Percentiles rank a stretch among this genome's conserved stretches.
phyloP scores from a whole-genome alignment of 1,140 invertebrate species.

The Macrosteles quadrilineatus region DNA sequence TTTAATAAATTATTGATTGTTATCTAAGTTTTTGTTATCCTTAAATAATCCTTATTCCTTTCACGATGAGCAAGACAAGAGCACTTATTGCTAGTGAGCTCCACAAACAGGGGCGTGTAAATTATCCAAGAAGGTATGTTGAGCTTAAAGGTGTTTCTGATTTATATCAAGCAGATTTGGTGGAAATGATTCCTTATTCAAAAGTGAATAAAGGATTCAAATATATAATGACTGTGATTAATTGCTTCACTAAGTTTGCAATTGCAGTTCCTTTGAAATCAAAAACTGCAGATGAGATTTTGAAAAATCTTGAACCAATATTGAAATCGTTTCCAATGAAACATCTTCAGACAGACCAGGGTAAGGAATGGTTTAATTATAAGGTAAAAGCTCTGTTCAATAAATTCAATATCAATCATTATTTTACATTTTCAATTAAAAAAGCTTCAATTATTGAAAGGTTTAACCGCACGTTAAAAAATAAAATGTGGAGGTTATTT shows the following conservation, averaged over 20 bases:
- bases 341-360: constrained; percentile 43
- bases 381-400: no score
- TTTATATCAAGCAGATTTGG: not conserved
- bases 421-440: constrained; percentile 38
- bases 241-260: not conserved
- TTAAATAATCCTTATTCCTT: no score
- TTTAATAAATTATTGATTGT: no score
- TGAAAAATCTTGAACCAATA: constrained; percentile 41
- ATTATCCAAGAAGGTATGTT: not conserved
- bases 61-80: no score
- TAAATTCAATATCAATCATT: no score
- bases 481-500: constrained; percentile 50
- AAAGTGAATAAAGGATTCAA: not conserved
- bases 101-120: not conserved
- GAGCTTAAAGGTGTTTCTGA: not conserved
- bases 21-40: not conserved
- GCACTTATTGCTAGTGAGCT: not conserved
- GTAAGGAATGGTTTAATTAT: no score
- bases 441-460: constrained; percentile 55
- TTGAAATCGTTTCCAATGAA: constrained; percentile 33
- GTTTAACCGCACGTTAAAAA: constrained; percentile 53
- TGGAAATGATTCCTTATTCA: not conserved
- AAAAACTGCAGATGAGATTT: constrained; percentile 49
- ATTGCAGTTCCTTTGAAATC: not conserved
- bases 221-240: not conserved